Evolutionary conservation across 2,888 invertebrate species (phyloP).

Genomic region (Baronia brevicornis): DNA sequence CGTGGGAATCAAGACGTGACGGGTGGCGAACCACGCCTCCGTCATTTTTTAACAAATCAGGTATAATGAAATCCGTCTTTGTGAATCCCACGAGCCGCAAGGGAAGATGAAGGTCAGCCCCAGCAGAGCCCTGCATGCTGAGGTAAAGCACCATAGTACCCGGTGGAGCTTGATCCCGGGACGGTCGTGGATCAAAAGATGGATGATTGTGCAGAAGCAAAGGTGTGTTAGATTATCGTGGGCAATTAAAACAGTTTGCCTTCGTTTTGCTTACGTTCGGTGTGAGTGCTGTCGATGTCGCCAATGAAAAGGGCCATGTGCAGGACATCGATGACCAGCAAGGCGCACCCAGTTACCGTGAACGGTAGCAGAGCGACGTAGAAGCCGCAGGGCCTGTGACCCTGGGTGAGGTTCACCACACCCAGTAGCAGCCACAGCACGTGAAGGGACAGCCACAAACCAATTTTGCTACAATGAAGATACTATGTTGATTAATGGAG

Average conservation of each 20-base stretch:
- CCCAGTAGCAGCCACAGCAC: constrained; percentile 42
- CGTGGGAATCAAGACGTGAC: too few species aligned
- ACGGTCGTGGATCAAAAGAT: neutral
- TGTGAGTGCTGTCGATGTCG: constrained; percentile 34
- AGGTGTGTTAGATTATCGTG: too few species aligned
- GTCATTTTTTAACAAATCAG: too few species aligned
- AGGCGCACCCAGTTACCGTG: constrained; percentile 34
- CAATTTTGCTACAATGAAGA: constrained; percentile 38
- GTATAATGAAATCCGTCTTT: too few species aligned
- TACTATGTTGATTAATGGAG: neutral
- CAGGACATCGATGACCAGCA: constrained; percentile 38
- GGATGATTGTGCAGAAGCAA: too few species aligned
- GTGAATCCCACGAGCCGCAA: too few species aligned
- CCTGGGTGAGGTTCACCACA: constrained; percentile 34
- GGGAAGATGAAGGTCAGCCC: too few species aligned
- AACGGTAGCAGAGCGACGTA: constrained; percentile 47
- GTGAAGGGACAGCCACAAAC: constrained; percentile 44
- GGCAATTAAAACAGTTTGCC: too few species aligned
- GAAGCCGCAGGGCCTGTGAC: constrained; percentile 38
- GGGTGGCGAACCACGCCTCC: too few species aligned
- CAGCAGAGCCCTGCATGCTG: too few species aligned
- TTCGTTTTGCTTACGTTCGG: constrained; percentile 49
- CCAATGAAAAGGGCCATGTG: constrained; percentile 36
- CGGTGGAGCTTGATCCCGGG: too few species aligned
- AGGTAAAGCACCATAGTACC: too few species aligned